These are phyloP conservation scores for Pristionchus japonicus DNA, from an alignment of 2,888 invertebrate genomes.

Conservation along the genomic window DNA sequence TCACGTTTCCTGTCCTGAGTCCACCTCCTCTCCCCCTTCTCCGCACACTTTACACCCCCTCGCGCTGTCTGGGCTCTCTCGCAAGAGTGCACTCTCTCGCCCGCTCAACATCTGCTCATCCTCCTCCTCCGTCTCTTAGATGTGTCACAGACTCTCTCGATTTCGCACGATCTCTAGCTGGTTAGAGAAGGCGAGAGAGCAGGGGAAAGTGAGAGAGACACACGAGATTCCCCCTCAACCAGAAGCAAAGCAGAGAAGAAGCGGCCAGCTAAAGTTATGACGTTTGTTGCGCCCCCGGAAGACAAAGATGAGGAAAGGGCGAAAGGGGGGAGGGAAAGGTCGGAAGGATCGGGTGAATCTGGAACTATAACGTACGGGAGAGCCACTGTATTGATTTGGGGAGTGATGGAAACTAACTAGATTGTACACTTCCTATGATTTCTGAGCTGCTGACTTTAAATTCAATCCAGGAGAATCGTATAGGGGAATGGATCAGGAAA, in stretches of 20 bases:
- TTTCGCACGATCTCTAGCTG: neutral
- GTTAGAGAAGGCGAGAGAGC: neutral
- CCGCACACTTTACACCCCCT: neutral
- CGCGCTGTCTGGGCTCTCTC: neutral
- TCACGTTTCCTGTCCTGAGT: neutral
- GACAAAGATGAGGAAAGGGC: neutral
- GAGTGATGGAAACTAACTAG: no score
- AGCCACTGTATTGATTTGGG: no score
- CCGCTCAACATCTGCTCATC: neutral
- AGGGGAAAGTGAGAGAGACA: neutral
- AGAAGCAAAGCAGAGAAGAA: neutral
- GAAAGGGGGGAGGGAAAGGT: neutral
- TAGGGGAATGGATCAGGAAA: no score
- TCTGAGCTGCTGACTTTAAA: no score
- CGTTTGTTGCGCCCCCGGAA: neutral
- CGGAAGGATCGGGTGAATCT: neutral
- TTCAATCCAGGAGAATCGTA: no score
- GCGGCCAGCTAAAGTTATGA: neutral
- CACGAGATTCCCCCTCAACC: neutral
- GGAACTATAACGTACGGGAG: no score
- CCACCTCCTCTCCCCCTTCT: neutral
- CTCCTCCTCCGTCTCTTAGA: no score
- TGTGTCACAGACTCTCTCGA: neutral
- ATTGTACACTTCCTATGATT: no score
- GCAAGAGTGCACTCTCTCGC: neutral